Conservation (phyloP, 2,113 vertebrate genomes). For the Xenopus laevis region DNA sequence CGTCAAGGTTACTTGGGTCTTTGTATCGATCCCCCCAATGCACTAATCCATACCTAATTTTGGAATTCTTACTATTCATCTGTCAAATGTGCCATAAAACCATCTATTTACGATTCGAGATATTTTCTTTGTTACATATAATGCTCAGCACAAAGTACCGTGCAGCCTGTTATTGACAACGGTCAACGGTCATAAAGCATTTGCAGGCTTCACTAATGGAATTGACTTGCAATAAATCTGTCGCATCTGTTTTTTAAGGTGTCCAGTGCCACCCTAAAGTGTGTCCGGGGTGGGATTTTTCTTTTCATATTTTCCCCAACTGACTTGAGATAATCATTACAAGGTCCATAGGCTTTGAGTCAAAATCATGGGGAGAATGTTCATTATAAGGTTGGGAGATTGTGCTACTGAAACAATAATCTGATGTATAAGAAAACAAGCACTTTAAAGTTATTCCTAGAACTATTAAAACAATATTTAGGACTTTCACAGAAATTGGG, state of each 20-base stretch:
- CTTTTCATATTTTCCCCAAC: too few species aligned
- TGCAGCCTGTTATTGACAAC: background rate
- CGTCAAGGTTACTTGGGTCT: background rate
- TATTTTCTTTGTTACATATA: background rate
- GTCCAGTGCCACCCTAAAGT: too few species aligned
- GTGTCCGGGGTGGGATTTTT: too few species aligned
- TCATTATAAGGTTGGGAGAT: too few species aligned
- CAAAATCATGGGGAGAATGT: too few species aligned
- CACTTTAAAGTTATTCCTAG: too few species aligned
- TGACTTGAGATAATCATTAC: too few species aligned
- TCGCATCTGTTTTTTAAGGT: background rate
- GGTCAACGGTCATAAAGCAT: background rate
- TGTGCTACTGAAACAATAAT: too few species aligned
- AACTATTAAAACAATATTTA: too few species aligned
- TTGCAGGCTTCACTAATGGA: background rate
- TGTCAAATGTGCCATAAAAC: background rate
- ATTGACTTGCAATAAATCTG: background rate
- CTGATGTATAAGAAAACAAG: too few species aligned
- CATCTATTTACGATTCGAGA: background rate
- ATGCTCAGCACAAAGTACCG: background rate
- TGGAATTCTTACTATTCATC: background rate
- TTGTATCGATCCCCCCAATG: constrained; percentile 9
- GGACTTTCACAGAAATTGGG: too few species aligned
- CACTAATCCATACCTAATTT: constrained; percentile 19
- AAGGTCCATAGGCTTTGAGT: too few species aligned